Percentiles rank a stretch among this genome's conserved stretches.
Conservation (phyloP, 2,888 invertebrate genomes). For the Eristalis pertinax region DNA sequence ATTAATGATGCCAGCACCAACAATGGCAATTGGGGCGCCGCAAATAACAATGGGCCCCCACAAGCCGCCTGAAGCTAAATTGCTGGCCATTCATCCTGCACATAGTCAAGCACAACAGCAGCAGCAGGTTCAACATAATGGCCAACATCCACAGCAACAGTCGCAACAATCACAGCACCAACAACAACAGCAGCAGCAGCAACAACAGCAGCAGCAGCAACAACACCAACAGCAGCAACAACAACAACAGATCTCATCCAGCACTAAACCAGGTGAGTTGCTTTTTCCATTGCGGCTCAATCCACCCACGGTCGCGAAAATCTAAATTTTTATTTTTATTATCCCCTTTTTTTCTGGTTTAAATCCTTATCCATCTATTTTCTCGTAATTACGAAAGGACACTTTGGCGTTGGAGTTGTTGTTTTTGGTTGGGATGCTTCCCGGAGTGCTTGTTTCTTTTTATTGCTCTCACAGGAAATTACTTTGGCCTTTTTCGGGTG, state of each 20-base stretch:
- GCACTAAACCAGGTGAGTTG: conserved; percentile 80
- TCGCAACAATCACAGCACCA: conserved; percentile 76
- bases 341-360: neutral
- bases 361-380: conserved; percentile 44
- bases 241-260: conserved; percentile 77
- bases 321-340: conserved; percentile 15
- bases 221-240: conserved; percentile 74
- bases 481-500: conserved; percentile 43
- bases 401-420: conserved; percentile 26
- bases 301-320: neutral
- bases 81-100: conserved; percentile 81
- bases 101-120: conserved; percentile 75
- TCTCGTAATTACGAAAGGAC: conserved; percentile 42
- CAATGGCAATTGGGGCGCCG: conserved; percentile 81
- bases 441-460: conserved; percentile 44
- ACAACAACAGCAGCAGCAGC: conserved; percentile 75
- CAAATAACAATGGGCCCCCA: conserved; percentile 81
- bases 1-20: conserved; percentile 82
- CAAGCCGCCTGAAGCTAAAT: conserved; percentile 82
- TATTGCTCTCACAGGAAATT: conserved; percentile 58
- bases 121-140: conserved; percentile 74
- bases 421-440: conserved; percentile 4
- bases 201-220: conserved; percentile 74
- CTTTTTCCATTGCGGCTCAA: neutral
- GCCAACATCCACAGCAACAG: conserved; percentile 76